Conservation (phyloP, 2,113 vertebrate species). For the Prionailurus bengalensis region DNA sequence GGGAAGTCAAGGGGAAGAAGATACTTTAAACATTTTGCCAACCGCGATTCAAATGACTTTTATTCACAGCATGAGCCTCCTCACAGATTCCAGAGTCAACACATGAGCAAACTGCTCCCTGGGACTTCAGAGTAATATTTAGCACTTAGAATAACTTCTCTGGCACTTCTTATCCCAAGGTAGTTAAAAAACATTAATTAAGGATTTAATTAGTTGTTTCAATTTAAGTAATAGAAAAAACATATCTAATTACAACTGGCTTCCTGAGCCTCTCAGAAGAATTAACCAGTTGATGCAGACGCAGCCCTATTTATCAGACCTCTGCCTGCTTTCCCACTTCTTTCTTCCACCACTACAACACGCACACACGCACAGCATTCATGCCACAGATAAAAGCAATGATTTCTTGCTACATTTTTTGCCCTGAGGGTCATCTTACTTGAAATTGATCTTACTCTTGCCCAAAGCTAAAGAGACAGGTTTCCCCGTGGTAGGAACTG, state of each 20-base stretch:
- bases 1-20: not conserved
- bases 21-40: not conserved
- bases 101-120: not conserved
- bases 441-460: not conserved
- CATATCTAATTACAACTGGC: constrained; percentile 67
- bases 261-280: constrained; percentile 2
- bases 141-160: constrained; percentile 54
- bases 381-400: not conserved
- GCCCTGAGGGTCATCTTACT: not conserved
- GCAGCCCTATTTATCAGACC: not conserved
- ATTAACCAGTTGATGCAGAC: not conserved
- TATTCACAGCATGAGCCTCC: not conserved
- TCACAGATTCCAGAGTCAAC: not conserved
- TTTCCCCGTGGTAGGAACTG: not conserved
- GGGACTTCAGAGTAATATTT: not conserved
- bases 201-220: constrained; percentile 76
- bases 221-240: constrained; percentile 71
- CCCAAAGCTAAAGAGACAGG: not conserved
- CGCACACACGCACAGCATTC: not conserved
- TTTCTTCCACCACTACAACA: not conserved
- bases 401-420: not conserved
- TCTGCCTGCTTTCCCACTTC: not conserved
- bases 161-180: constrained; percentile 57
- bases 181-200: constrained; percentile 76
- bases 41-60: not conserved